Percentiles rank a stretch among this genome's conserved stretches.
These are phyloP conservation scores for Tenodera sinensis DNA, from an alignment of 2,888 invertebrate genomes.

Conservation along the genomic window DNA sequence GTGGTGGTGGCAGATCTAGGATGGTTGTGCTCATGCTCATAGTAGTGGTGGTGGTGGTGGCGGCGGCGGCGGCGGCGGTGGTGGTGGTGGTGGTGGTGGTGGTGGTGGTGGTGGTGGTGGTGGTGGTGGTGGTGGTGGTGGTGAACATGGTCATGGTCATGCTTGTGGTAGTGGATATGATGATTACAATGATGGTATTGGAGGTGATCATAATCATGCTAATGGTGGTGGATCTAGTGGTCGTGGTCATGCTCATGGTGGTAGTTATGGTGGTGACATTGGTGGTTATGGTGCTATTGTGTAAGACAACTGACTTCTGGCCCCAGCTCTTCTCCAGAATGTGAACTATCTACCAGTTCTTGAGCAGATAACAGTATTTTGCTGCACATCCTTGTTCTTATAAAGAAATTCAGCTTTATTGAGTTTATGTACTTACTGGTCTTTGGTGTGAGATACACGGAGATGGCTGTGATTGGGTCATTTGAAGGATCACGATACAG, in stretches of 20 bases:
- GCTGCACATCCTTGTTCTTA: background rate
- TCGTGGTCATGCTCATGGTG: background rate
- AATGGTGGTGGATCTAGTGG: background rate
- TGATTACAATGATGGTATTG: background rate
- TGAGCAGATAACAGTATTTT: too few relatives aligned
- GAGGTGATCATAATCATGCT: background rate
- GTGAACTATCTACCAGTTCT: too few relatives aligned
- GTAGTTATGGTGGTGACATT: background rate
- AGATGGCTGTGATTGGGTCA: conserved; percentile 96
- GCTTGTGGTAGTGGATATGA: background rate
- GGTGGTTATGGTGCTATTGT: too few relatives aligned
- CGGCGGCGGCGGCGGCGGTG: background rate
- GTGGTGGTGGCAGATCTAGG: background rate
- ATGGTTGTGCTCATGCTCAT: too few relatives aligned
- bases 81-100: background rate
- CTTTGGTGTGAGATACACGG: conserved; percentile 98
- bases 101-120: background rate
- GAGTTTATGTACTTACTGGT: conserved; percentile 70
- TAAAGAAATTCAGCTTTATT: background rate
- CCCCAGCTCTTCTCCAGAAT: too few relatives aligned
- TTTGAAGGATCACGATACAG: conserved; percentile 90
- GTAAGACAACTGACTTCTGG: too few relatives aligned
- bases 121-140: background rate
- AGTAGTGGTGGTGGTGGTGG: background rate
- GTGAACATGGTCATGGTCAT: background rate